Percentiles rank a stretch among this genome's conserved stretches.
phyloP scores from a whole-genome alignment of 1,140 invertebrate genomes.

The Tetragonula clypearis region DNA sequence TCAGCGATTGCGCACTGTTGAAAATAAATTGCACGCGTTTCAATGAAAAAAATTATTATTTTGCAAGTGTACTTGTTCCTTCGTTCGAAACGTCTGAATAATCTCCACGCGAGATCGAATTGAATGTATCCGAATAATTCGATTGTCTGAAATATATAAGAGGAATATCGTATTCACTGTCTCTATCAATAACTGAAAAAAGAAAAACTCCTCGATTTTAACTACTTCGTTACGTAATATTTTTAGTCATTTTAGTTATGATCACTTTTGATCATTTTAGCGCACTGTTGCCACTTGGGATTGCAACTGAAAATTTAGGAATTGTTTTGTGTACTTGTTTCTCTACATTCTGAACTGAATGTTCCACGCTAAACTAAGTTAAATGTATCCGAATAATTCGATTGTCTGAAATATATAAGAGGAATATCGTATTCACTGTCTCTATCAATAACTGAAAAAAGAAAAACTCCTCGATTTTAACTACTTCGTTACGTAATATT shows the following conservation, averaged over 20 bases:
- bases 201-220: no score
- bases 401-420: neutral
- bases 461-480: no score
- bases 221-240: no score
- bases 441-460: neutral
- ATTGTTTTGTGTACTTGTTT: neutral
- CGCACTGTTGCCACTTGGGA: no score
- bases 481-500: no score
- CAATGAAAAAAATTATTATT: neutral
- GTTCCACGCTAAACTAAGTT: neutral
- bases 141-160: neutral
- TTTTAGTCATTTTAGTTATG: no score
- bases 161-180: neutral
- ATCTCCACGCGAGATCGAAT: neutral
- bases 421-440: neutral
- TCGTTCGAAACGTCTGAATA: neutral
- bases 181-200: neutral
- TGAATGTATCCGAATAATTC: neutral
- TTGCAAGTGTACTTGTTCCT: neutral
- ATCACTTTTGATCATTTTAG: no score
- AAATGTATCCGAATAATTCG: neutral
- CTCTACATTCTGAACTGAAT: neutral
- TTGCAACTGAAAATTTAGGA: no score
- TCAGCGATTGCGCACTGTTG: no score
- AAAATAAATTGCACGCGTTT: neutral